Evolutionary conservation across 2,888 invertebrate species (phyloP), one percentile per base, ranked within the genome.

Genomic region (Troilus luridus): DNA sequence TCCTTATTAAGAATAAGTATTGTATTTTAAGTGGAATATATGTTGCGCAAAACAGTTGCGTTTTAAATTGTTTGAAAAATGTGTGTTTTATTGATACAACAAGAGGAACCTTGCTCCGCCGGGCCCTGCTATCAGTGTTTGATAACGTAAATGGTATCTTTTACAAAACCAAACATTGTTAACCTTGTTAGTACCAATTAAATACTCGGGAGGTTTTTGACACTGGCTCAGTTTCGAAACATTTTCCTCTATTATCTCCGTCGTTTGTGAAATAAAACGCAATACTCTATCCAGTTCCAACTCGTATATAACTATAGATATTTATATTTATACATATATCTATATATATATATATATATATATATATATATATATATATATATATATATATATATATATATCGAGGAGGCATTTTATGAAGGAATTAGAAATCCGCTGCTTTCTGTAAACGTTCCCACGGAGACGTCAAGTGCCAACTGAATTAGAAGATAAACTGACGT

Each of bases 401-500:
- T 14, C 0, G 14, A 24, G 12, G 10, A 67, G 10, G 11, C n/a
- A 72, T 72, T 27, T 1, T 27, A 27, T 27, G 72, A 5, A 17
- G 14, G 14, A 27, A 72, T 14, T 64, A 11, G n/a, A 19, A 77
- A 54, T 77, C 77, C 41, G 14, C 41, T 41, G 19, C 54, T n/a
- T 85, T n/a, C 5, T 21, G 21, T 54, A n/a, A 8, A 0, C 0
- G 21, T n/a, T 85, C 85, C 56, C 85, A 85, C 85, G n/a, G 85
- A 21, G n/a, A n/a, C 9, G 19, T 17, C 56, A 58, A 56, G 14
- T 85, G 56, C n/a, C n/a, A 0, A 85, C 12, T 85, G 41, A 85
- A 85, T 85, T 85, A 85, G 3, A 81, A 81, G 56, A 85, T 58
- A 56, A 81, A 85, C 85, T 85, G 56, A 85, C 85, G 85, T 85